A percentile compares a stretch with the other conserved stretches of the same genome.
Conservation (phyloP, 2,113 vertebrate species). For the Tauraco erythrolophus region DNA sequence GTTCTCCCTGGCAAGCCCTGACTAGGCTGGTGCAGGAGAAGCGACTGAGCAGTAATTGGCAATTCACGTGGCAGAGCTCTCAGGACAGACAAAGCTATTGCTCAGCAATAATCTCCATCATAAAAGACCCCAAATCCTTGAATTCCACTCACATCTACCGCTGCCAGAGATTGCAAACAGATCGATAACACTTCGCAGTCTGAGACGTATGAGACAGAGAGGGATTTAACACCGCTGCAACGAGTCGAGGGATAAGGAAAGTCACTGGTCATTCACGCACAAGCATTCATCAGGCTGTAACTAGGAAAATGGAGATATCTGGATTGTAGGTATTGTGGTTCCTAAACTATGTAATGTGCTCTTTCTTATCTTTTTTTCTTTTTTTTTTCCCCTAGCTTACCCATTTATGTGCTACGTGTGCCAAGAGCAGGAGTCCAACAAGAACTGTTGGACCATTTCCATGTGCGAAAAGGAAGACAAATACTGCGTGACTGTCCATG, state of each 20-base stretch:
- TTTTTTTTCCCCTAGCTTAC: background rate
- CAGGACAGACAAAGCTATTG: background rate
- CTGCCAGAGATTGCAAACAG: constrained; percentile 29
- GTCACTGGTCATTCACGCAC: background rate
- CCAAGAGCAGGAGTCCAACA: constrained; percentile 51
- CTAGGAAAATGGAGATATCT: background rate
- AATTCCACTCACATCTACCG: constrained; percentile 49
- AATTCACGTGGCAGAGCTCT: background rate
- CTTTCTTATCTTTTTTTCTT: background rate
- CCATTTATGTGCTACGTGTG: constrained; percentile 57
- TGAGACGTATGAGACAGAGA: background rate
- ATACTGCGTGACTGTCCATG: constrained; percentile 4
- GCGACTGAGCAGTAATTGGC: background rate
- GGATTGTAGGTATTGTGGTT: background rate
- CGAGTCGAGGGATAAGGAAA: constrained; percentile 3
- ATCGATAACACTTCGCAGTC: background rate
- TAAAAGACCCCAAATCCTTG: constrained; percentile 21
- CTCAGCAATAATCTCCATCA: constrained; percentile 34
- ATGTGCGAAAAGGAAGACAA: constrained; percentile 44
- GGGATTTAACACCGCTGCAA: constrained; percentile 30
- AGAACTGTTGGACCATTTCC: constrained; percentile 55
- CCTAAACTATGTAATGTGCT: background rate
- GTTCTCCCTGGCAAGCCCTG: background rate
- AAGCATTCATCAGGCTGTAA: background rate
- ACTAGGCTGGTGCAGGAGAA: background rate